A percentile compares a stretch with the other conserved stretches of the same genome.
Conservation (phyloP, 2,797 vertebrate species). For the Nannoperca australis region DNA sequence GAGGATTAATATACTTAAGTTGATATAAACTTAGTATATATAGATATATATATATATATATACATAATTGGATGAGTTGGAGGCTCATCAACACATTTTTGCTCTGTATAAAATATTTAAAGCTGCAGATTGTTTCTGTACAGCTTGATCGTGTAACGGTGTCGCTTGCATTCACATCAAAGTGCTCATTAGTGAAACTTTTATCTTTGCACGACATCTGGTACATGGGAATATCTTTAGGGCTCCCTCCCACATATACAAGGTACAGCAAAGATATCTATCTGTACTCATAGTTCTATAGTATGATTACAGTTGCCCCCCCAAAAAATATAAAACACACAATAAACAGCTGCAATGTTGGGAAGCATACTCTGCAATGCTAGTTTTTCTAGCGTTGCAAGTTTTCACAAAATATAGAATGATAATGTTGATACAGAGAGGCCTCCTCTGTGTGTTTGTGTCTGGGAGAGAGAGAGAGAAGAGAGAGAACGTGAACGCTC, state of each 20-base stretch:
- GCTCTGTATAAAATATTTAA: constrained; percentile 77
- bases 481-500: neutral
- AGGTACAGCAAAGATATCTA: constrained; percentile 26
- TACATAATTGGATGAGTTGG: constrained; percentile 34
- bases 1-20: constrained; percentile 28
- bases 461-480: neutral
- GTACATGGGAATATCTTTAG: constrained; percentile 43
- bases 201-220: constrained; percentile 47
- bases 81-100: constrained; percentile 33
- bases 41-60: too few relatives aligned
- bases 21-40: constrained; percentile 41
- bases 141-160: constrained; percentile 45
- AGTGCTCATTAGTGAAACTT: constrained; percentile 63
- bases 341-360: neutral
- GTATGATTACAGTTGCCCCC: neutral
- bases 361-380: neutral
- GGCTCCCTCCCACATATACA: constrained; percentile 19
- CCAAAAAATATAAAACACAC: neutral
- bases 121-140: constrained; percentile 60
- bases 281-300: constrained; percentile 6
- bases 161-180: constrained; percentile 69
- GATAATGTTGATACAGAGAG: constrained; percentile 17
- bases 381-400: neutral
- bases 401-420: constrained; percentile 1
- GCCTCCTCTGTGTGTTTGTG: neutral